phyloP scores from a whole-genome alignment of 35 echinoderm and acorn worm genomes.

The Heliocidaris tuberculata region DNA sequence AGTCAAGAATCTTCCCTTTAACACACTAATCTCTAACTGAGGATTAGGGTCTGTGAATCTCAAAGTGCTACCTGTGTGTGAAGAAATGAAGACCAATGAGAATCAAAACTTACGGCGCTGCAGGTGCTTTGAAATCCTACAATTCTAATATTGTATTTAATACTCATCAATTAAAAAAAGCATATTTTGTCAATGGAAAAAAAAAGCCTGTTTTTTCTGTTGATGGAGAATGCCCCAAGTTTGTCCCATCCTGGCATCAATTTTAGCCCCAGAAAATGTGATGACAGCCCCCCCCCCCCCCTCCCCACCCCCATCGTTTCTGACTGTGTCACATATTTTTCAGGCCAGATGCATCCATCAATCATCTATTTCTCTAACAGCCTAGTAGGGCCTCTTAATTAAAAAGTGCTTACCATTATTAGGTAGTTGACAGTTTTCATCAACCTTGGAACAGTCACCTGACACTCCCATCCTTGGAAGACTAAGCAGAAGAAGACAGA shows the following conservation, averaged over 20 bases:
- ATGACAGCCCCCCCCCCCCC: no score
- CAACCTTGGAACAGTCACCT: not conserved
- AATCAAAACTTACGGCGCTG: not conserved
- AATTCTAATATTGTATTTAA: no score
- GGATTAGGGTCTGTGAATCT: not conserved
- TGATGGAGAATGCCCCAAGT: not conserved
- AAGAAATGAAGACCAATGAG: not conserved
- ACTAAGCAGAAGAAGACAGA: not conserved
- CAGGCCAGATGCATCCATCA: no score
- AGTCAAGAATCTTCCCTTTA: not conserved
- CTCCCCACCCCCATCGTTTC: no score
- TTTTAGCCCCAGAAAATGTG: no score
- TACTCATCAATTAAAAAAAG: not conserved
- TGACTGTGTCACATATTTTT: no score
- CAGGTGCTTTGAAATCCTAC: no score
- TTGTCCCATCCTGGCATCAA: not conserved
- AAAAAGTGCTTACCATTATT: not conserved
- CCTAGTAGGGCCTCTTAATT: no score
- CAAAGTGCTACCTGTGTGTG: not conserved
- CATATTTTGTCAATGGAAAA: not conserved
- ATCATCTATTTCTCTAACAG: no score
- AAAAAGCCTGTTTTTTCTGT: not conserved
- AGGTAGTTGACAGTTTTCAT: no score
- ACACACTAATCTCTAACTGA: not conserved
- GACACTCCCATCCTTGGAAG: not conserved